Evolutionary conservation across 37 sponge, comb jelly and placozoan species (phyloP).

Genomic region (Haliclona indistincta): DNA sequence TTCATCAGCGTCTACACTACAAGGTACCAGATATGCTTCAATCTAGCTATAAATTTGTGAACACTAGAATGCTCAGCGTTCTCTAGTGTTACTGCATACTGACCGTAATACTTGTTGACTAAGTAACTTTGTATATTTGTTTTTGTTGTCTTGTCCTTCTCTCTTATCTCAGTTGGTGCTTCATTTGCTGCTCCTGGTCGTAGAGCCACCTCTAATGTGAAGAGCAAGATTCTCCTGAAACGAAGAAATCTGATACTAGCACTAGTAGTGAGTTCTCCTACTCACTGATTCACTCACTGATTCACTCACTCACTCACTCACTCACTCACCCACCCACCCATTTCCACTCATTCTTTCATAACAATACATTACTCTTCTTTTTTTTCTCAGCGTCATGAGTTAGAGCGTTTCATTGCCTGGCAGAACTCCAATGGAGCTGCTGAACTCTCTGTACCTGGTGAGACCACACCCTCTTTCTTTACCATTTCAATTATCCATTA

Average conservation of each 20-base stretch:
- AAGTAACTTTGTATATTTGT: no score
- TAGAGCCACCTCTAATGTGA: constrained; percentile 17
- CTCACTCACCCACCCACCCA: background rate
- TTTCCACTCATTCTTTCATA: background rate
- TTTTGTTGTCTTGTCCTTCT: background rate
- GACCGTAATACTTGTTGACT: no score
- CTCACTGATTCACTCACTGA: background rate
- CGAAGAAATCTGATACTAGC: constrained; percentile 51
- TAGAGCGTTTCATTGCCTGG: constrained; percentile 74
- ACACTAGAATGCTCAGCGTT: background rate
- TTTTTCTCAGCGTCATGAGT: constrained; percentile 53
- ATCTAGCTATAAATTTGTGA: background rate
- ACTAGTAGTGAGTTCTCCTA: constrained; percentile 38
- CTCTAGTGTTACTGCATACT: no score
- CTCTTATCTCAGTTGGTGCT: background rate
- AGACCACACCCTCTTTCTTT: background rate
- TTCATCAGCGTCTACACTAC: constrained; percentile 1
- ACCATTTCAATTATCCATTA: background rate
- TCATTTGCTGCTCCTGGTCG: background rate
- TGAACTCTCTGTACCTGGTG: constrained; percentile 43
- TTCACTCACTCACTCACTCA: background rate
- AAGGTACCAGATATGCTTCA: background rate
- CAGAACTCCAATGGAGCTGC: constrained; percentile 41
- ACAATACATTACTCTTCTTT: background rate
- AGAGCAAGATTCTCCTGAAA: constrained; percentile 59